Conservation (phyloP, 2,113 vertebrate genomes). For the Sinocyclocheilus rhinocerous region DNA sequence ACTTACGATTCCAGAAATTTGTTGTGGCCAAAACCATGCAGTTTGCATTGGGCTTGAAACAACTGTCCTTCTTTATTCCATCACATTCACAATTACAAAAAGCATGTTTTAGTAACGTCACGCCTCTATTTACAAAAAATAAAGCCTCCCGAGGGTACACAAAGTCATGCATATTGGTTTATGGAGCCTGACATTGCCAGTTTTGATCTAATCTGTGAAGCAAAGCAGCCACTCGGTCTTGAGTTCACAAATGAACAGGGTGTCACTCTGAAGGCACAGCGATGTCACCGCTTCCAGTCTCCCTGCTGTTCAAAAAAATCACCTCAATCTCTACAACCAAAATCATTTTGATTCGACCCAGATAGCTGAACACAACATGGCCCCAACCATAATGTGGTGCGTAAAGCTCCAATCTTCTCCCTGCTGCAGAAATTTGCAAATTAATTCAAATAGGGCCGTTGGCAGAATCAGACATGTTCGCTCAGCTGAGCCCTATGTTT, state of each 20-base stretch:
- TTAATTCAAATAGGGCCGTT: conserved; percentile 27
- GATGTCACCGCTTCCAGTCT: neutral
- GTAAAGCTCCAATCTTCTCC: conserved; percentile 25
- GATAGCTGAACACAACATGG: conserved; percentile 22
- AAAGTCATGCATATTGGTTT: neutral
- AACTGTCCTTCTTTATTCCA: conserved; percentile 15
- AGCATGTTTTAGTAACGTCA: neutral
- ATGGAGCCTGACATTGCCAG: conserved; percentile 29
- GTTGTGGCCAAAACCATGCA: no score
- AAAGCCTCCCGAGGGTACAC: neutral
- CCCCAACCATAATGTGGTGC: conserved; percentile 8
- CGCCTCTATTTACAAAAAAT: neutral
- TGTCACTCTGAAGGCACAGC: conserved; percentile 5
- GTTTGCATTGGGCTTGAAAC: neutral
- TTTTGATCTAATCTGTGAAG: conserved; percentile 31
- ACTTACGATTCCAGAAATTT: neutral
- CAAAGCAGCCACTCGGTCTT: conserved; percentile 13
- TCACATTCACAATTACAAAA: neutral
- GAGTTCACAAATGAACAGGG: conserved; percentile 12
- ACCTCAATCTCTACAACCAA: neutral
- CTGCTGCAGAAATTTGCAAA: neutral
- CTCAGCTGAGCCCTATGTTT: conserved; percentile 23
- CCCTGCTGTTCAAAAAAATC: conserved; percentile 4
- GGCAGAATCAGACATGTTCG: neutral
- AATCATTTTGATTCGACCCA: conserved; percentile 19